Base-by-base conservation (phyloP, 2,797 vertebrate genomes). In the Sparidentex hasta region DNA sequence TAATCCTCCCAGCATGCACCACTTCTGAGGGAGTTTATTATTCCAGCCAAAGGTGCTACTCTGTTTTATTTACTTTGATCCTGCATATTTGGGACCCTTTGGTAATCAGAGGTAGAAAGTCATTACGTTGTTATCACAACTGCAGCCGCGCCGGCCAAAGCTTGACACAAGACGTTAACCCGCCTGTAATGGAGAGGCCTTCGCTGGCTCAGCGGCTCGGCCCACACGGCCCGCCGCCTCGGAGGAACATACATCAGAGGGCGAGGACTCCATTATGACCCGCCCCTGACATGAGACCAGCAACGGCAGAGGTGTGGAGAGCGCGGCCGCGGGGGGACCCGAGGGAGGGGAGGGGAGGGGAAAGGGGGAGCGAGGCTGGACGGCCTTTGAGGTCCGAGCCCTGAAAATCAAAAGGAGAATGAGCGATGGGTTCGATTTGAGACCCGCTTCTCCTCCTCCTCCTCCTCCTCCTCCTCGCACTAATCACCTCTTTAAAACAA, bases 41-140 rank as follows among this genome's bases (percentile, higher is more conserved):
- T 95, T 95, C 74, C 87, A 94, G 91, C 90, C 74, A 80, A 95
- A 95, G 94, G 95, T 96, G 94, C 93, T 90, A 92, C 88, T 89
- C 90, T 85, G 92, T 92, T 91, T 91, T 94, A 92, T 92, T 94
- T 90, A 92, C 95, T 94, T 95, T 96, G 94, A 95, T 95, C 95
- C 80, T 81, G 87, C 78, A 65, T 92, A 87, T 92, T 90, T 91
- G 69, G 8, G 89, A 87, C 79, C 86, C 87, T 91, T 91, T 93
- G 88, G 93, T 94, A 94, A 95, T 94, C 94, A 95, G 93, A 92
- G 92, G 84, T 85, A 92, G 89, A 93, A 93, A 94, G 93, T 91
- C 93, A 91, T 93, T 94, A 94, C 41, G 59, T 89, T 94, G 92
- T 95, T 94, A 93, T 94, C 93, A 92, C 93, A 93, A 94, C 91